Conservation (phyloP, 2,888 invertebrate species). For the Xestoiulus laeticollis region DNA sequence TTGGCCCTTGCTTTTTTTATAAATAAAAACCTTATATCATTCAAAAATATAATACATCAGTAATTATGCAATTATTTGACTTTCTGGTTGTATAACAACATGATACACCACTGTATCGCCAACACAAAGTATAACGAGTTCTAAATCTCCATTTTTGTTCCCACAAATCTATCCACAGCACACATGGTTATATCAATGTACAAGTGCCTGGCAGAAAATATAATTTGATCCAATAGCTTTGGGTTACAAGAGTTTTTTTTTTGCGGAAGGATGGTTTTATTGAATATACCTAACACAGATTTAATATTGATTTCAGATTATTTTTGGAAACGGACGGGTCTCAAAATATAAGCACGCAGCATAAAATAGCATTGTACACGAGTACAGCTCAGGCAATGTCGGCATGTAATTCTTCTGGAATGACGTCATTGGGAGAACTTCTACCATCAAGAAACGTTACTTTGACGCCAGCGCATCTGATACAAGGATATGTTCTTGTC, state of each 20-base stretch:
- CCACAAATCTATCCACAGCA: background rate
- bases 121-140: no score
- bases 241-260: background rate
- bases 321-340: background rate
- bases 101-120: no score
- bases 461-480: background rate
- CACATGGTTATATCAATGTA: background rate
- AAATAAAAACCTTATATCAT: no score
- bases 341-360: slow-evolving; percentile 1
- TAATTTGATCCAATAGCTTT: slow-evolving; percentile 7
- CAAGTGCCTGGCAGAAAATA: background rate
- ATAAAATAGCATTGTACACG: slow-evolving; percentile 10
- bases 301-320: slow-evolving; percentile 22
- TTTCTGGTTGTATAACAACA: no score
- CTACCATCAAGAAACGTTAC: background rate
- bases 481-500: background rate
- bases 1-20: no score
- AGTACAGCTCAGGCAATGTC: background rate
- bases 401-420: background rate
- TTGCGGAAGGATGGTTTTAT: slow-evolving; percentile 10
- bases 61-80: no score
- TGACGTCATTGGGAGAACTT: background rate
- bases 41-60: no score
- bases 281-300: background rate
- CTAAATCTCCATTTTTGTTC: no score